phyloP scores from a whole-genome alignment of 1,140 invertebrate species.

The Drosophila bipectinata region DNA sequence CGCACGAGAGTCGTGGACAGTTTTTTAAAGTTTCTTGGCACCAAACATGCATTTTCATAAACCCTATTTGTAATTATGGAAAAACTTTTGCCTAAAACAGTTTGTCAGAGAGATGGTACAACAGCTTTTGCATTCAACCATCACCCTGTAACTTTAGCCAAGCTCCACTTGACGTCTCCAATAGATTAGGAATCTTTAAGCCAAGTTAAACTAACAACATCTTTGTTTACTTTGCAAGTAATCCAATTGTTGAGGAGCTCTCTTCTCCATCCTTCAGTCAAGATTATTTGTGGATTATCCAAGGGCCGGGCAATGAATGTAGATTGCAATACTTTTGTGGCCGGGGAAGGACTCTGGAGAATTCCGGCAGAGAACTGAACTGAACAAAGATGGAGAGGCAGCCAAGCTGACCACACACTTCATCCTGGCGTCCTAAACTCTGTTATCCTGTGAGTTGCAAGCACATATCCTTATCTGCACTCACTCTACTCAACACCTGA shows the following conservation, averaged over 20 bases:
- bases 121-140: too few relatives aligned
- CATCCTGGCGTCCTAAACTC: constrained; percentile 6
- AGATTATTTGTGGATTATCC: constrained; percentile 30
- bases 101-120: too few relatives aligned
- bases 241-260: constrained; percentile 3
- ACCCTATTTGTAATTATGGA: background rate
- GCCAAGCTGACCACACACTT: constrained; percentile 23
- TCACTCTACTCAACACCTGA: constrained; percentile 35
- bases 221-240: constrained; percentile 11
- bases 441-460: constrained; percentile 6
- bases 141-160: too few relatives aligned
- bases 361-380: background rate
- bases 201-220: constrained; percentile 16
- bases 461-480: constrained; percentile 18
- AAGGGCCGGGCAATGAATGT: constrained; percentile 15
- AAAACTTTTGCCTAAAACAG: too few relatives aligned
- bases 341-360: constrained; percentile 5
- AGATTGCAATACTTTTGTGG: constrained; percentile 36
- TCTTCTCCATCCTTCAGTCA: constrained; percentile 14
- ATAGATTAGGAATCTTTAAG: constrained; percentile 18
- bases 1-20: background rate
- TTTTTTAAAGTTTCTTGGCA: background rate
- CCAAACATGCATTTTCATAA: background rate
- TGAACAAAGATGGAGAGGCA: background rate
- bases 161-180: constrained; percentile 4